Evolutionary conservation across 2,888 invertebrate genomes (phyloP).

Genomic region (Melanostoma mellinum): DNA sequence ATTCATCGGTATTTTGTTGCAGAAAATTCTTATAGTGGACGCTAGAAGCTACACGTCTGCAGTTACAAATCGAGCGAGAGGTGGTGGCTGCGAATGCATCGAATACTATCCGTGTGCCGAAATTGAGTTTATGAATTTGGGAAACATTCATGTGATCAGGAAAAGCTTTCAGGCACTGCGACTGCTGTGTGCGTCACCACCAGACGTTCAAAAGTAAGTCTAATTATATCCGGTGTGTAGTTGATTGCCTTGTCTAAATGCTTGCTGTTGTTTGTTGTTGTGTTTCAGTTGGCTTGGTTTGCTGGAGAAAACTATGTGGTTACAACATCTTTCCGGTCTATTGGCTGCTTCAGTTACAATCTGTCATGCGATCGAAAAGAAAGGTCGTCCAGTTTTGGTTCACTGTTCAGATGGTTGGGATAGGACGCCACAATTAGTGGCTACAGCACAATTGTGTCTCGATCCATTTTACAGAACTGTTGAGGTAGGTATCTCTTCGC

Average conservation of each 20-base stretch:
- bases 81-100: constrained; percentile 97
- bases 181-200: constrained; percentile 89
- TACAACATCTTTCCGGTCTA: constrained; percentile 93
- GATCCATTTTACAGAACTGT: constrained; percentile 97
- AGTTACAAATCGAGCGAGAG: constrained; percentile 97
- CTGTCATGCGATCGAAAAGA: constrained; percentile 90
- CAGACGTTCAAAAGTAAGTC: constrained; percentile 90
- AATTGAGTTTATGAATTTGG: constrained; percentile 98
- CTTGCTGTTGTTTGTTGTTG: constrained; percentile 35
- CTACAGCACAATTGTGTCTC: constrained; percentile 94
- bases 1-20: constrained; percentile 40
- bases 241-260: constrained; percentile 39
- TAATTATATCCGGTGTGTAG: constrained; percentile 6
- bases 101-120: constrained; percentile 98
- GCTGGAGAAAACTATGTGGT: constrained; percentile 95
- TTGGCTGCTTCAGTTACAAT: constrained; percentile 91
- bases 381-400: constrained; percentile 94
- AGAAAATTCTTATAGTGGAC: constrained; percentile 95
- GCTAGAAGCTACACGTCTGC: constrained; percentile 98
- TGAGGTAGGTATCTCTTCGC: constrained; percentile 84
- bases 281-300: constrained; percentile 91
- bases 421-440: constrained; percentile 97
- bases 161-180: constrained; percentile 95
- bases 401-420: constrained; percentile 99
- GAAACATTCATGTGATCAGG: constrained; percentile 97